Evolutionary conservation across 1,140 invertebrate species (phyloP).

Genomic region (Platyscapa corneri): DNA sequence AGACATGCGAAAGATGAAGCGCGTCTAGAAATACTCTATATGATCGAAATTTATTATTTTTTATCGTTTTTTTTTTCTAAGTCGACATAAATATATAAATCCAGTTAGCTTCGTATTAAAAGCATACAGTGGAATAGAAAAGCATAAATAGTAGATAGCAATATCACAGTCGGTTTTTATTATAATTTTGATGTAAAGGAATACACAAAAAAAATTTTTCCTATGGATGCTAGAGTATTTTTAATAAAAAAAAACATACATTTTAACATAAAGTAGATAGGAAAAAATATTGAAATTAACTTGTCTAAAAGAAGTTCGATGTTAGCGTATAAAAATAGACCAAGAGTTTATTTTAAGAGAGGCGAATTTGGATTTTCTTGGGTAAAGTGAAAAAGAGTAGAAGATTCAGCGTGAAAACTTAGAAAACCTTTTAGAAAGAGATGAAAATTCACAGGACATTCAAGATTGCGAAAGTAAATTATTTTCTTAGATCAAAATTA

Average conservation of each 20-base stretch:
- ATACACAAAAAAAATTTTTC: neutral
- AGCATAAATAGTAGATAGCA: neutral
- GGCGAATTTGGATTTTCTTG: conserved; percentile 6
- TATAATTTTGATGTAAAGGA: neutral
- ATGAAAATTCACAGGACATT: neutral
- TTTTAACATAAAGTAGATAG: neutral
- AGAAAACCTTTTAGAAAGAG: conserved; percentile 23
- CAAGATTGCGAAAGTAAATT: neutral
- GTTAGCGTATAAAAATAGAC: neutral
- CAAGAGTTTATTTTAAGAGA: neutral
- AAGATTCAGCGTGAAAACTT: neutral
- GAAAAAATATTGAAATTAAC: neutral
- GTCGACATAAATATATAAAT: neutral
- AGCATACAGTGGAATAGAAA: neutral
- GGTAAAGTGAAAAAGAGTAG: neutral
- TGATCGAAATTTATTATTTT: neutral
- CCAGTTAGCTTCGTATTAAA: neutral
- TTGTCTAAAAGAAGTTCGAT: neutral
- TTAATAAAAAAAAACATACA: neutral
- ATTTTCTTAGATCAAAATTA: neutral
- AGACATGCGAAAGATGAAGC: too few relatives aligned
- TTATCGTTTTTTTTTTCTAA: neutral
- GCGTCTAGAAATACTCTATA: too few relatives aligned
- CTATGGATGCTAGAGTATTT: neutral
- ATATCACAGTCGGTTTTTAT: neutral